A percentile compares a stretch with the other conserved stretches of the same genome.
These are phyloP conservation scores for Sisyra nigra DNA, from an alignment of 2,888 invertebrate species.

Conservation along the genomic window DNA sequence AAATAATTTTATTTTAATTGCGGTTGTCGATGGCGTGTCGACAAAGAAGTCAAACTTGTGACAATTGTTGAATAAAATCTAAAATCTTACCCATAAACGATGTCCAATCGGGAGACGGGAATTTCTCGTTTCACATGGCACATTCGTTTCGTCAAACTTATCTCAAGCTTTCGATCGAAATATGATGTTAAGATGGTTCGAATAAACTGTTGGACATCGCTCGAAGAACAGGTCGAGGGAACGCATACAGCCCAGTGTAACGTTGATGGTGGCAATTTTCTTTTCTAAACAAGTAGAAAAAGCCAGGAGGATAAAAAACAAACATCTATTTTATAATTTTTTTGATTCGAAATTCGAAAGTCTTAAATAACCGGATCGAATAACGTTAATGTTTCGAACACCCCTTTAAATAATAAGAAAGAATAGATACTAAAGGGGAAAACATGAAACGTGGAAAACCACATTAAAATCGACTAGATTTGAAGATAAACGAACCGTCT, in stretches of 20 bases:
- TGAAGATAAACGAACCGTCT: too few relatives aligned
- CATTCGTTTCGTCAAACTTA: slow-evolving; percentile 15
- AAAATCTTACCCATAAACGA: slow-evolving; percentile 30
- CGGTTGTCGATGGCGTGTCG: too few relatives aligned
- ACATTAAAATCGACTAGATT: too few relatives aligned
- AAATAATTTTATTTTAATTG: too few relatives aligned
- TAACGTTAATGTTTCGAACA: too few relatives aligned
- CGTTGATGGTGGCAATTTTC: background rate
- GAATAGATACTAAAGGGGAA: too few relatives aligned
- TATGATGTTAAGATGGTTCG: background rate
- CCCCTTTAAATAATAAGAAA: too few relatives aligned
- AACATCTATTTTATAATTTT: background rate
- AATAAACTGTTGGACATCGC: background rate
- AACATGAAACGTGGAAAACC: too few relatives aligned
- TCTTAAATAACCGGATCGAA: background rate
- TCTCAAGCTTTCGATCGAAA: slow-evolving; percentile 14
- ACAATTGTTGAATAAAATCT: too few relatives aligned
- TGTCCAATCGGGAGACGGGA: slow-evolving; percentile 23
- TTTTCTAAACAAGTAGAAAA: slow-evolving; percentile 6
- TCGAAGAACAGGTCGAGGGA: slow-evolving; percentile 2
- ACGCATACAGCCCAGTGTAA: slow-evolving; percentile 5
- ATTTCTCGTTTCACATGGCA: slow-evolving; percentile 16
- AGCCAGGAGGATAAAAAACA: background rate
- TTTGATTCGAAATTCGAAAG: background rate
- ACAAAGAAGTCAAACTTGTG: too few relatives aligned